Conservation (phyloP, 1,140 invertebrate species). For the Acyrthosiphon pisum region DNA sequence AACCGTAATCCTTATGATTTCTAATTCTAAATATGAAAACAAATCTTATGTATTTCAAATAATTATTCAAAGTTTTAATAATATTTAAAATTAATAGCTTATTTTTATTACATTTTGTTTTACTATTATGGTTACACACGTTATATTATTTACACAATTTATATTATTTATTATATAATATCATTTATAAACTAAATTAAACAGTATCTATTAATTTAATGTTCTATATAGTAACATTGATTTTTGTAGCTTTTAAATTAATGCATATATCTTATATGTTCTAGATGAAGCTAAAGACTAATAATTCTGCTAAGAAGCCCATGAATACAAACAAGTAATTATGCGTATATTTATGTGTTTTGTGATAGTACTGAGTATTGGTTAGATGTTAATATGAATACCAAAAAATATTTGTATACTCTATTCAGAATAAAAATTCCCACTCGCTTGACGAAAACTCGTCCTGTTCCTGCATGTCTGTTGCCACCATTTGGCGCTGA, state of each 20-base stretch:
- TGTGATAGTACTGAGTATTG: background rate
- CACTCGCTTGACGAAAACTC: no score
- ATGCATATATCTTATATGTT: background rate
- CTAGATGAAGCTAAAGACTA: conserved; percentile 34
- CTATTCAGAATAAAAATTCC: no score
- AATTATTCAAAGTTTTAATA: background rate
- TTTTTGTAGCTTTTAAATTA: background rate
- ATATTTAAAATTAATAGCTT: background rate
- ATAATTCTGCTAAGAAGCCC: background rate
- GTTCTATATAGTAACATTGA: background rate
- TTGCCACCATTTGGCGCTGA: no score
- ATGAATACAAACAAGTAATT: conserved; percentile 1
- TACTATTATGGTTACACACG: background rate
- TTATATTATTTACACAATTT: background rate
- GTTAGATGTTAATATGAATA: background rate
- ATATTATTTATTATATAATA: background rate
- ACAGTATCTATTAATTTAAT: background rate
- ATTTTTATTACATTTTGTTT: no score
- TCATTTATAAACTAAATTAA: no score
- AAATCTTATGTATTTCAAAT: background rate
- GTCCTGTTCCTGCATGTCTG: no score
- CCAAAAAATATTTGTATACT: background rate
- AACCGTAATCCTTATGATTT: background rate
- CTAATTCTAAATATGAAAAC: background rate
- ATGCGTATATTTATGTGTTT: background rate